Evolutionary conservation across 2,113 vertebrate genomes (phyloP), one percentile per base, ranked within the genome.

Genomic region (Pelobates fuscus): DNA sequence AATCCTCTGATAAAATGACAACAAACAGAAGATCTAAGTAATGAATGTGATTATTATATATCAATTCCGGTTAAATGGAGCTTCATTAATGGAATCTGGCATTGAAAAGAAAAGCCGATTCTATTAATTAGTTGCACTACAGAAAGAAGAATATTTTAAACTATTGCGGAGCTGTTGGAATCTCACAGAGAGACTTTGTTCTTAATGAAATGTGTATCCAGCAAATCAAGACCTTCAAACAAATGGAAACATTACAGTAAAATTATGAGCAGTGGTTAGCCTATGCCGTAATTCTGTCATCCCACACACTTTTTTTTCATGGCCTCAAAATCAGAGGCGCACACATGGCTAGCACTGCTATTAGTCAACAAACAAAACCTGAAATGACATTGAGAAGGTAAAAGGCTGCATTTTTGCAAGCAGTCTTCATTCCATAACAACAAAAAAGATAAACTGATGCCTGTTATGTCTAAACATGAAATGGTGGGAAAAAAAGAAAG

Each of bases 1-100:
- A 77, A 75, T 78, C 78, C 25, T 5, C 72, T 67, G 79, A 77
- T 73, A 71, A 86, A 78, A 81, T 77, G 77, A 63, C 46, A 59
- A 78, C 79, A 83, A 67, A 82, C 77, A 81, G 80, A 75, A 77
- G 73, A 78, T 78, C 84, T 82, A 84, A 88, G 81, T 80, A 85
- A 85, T 82, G 81, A 80, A 63, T 68, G 60, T 43, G 61, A 18
- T 10, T 66, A 62, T 78, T 73, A 57, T 80, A 69, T 84, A 81
- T 63, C 79, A 66, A 79, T 78, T 83, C 76, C 77, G 6, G 24
- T 79, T 83, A 84, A 83, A 82, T 81, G 78, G 79, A 65, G 72
- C 79, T 83, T 87, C 83, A 80, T 86, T 84, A 86, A 84, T 69
- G 67, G 78, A 78, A 82, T 80, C 79, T 64, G 75, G 69, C 77